These are phyloP conservation scores for Aptenodytes forsteri DNA, from an alignment of 2,113 vertebrate genomes.

Conservation along the genomic window DNA sequence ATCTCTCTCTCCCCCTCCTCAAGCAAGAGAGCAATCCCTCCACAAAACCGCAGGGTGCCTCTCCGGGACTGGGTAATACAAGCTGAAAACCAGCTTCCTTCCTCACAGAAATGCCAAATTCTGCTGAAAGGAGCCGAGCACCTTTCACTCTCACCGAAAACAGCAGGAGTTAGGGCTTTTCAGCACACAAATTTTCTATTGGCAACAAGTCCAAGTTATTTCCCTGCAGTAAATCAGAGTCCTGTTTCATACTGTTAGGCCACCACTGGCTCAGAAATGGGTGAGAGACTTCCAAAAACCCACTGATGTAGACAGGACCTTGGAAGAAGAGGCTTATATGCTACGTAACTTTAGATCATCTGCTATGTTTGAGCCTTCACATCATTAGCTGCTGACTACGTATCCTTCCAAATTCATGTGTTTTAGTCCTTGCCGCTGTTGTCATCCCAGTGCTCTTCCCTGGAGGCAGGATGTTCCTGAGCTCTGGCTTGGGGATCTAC, in stretches of 20 bases:
- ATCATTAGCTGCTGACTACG: neutral
- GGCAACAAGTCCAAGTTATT: neutral
- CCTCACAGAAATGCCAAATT: neutral
- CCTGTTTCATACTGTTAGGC: neutral
- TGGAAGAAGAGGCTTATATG: neutral
- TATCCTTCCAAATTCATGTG: neutral
- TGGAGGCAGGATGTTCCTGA: slow-evolving; percentile 6
- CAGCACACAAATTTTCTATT: neutral
- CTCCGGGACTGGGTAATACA: neutral
- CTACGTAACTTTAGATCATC: neutral
- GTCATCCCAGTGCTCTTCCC: neutral
- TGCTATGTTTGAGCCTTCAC: neutral
- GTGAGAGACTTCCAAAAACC: slow-evolving; percentile 28
- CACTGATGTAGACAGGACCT: neutral
- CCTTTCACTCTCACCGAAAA: neutral
- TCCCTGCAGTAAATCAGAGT: slow-evolving; percentile 15
- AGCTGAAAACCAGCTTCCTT: neutral
- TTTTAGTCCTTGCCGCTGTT: neutral
- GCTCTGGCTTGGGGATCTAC: slow-evolving; percentile 36
- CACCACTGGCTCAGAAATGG: neutral
- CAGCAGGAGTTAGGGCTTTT: neutral
- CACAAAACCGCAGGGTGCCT: neutral
- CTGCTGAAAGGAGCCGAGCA: neutral
- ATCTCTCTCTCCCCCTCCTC: neutral
- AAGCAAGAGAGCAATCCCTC: neutral